Evolutionary conservation across 2,797 vertebrate species (phyloP), one percentile per base, ranked within the genome.

Genomic region (Sciaenops ocellatus): DNA sequence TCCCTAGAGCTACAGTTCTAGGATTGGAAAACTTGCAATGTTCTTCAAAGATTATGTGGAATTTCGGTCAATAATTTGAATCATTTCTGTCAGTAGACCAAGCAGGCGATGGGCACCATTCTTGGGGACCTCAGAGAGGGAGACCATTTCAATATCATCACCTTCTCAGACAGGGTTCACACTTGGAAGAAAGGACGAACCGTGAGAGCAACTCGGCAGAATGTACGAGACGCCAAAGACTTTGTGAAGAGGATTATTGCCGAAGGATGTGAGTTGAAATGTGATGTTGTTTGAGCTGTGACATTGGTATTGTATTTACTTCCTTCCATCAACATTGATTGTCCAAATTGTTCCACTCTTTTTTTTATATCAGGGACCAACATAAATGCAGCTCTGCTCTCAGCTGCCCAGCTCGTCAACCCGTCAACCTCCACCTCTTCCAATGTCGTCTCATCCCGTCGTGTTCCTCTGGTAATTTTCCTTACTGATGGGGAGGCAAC

Each of bases 61-160:
- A 28, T 69, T 60, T 78, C 51, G 34, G 46, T 76, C 65, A 74
- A 6, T 87, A 66, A 84, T 57, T 66, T 8, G 4, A 6, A 16
- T 61, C 0, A 10, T 88, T 54, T 79, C 38, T 89, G 84, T 80
- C 84, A 84, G 80, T 93, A 98, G 97, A 97, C 96, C 51, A 96
- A 97, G 83, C 96, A 95, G 78, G 96, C 96, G 22, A 97, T 97
- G 96, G 85, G 81, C 59, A 95, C 95, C 47, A 97, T 97, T 72
- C 93, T 98, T 4, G 90, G 89, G n/a, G 97, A 97, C 74, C 95
- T 97, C 2, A 92, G 90, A 60, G 93, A 96, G 66, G 95, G 94
- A 0, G 96, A 97, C 90, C 92, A 95, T 90, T 97, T 98, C 90
- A 97, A 97, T 82, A 96, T 98, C 80, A 95, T 97, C 80, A 96